Percentiles rank a stretch among this genome's conserved stretches.
phyloP scores from a whole-genome alignment of 2,113 vertebrate genomes.

The Nannobrachium achirus region DNA sequence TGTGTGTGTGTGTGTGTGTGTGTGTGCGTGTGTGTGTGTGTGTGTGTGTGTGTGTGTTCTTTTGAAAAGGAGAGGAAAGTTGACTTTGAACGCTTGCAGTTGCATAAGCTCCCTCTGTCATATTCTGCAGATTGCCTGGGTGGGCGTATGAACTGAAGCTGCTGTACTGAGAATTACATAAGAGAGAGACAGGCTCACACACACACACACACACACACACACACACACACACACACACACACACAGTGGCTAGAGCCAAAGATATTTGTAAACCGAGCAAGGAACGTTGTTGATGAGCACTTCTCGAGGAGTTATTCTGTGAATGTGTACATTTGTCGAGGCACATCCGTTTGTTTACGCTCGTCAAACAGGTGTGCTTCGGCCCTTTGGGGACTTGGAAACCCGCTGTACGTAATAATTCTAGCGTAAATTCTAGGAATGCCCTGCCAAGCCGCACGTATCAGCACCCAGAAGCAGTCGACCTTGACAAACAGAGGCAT shows the following conservation, averaged over 20 bases:
- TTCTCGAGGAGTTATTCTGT: background rate
- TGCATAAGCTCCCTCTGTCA: conserved; percentile 68
- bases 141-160: conserved; percentile 75
- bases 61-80: conserved; percentile 40
- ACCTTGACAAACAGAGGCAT: background rate
- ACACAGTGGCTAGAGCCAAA: background rate
- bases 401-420: conserved; percentile 12
- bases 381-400: background rate
- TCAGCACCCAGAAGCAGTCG: background rate
- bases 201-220: conserved; percentile 12
- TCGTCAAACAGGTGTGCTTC: no score
- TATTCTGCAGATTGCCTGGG: conserved; percentile 66
- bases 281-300: background rate
- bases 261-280: background rate
- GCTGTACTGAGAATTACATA: conserved; percentile 66
- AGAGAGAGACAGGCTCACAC: conserved; percentile 38
- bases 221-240: background rate
- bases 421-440: background rate
- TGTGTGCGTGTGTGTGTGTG: background rate
- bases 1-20: conserved; percentile 22
- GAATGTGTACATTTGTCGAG: background rate
- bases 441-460: conserved; percentile 5
- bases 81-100: conserved; percentile 60
- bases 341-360: no score
- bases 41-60: background rate